Evolutionary conservation across 2,888 invertebrate species (phyloP), one percentile per base, ranked within the genome.

Genomic region (Parnassius mnemosyne): DNA sequence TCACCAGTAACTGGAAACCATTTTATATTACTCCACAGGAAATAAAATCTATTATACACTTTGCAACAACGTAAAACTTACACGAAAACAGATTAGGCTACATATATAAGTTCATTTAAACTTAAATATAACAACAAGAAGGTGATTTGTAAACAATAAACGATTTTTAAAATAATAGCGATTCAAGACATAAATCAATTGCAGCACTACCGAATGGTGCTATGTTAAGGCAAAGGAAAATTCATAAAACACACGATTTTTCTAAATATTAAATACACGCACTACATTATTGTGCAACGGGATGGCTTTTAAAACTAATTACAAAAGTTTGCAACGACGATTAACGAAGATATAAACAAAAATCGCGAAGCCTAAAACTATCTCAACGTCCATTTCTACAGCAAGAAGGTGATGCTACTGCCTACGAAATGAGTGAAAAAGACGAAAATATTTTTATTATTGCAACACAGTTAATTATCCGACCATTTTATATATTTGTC

Each of bases 321-420:
- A 79, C 77, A 90, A 91, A 91, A 90, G 89, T 91, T 90, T 90
- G 80, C 75, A 76, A 79, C 77, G 84, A 81, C 83, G 87, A 87
- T 89, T 85, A 78, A 80, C 87, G 89, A 75, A 81, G 85, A 88
- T 91, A 89, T 90, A 91, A 91, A 91, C 91, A 91, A 89, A 87
- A 84, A 80, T 79, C 81, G 84, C 83, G 78, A 83, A 80, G 77
- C 80, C 76, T 78, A 77, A 80, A 80, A 83, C 80, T 80, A 67
- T 75, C 77, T 75, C 82, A 85, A 91, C 91, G 91, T 90, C 91
- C 91, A 91, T 91, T 89, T 81, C 84, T 77, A 77, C 75, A 78
- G 81, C 84, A 85, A 79, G 81, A 80, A 79, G 81, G 80, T 84
- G 85, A 85, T 84, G 89, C 88, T 85, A 91, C 91, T 91, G 89